A percentile compares a stretch with the other conserved stretches of the same genome.
phyloP scores from a whole-genome alignment of 2,888 invertebrate genomes.

The Orthosia incerta region DNA sequence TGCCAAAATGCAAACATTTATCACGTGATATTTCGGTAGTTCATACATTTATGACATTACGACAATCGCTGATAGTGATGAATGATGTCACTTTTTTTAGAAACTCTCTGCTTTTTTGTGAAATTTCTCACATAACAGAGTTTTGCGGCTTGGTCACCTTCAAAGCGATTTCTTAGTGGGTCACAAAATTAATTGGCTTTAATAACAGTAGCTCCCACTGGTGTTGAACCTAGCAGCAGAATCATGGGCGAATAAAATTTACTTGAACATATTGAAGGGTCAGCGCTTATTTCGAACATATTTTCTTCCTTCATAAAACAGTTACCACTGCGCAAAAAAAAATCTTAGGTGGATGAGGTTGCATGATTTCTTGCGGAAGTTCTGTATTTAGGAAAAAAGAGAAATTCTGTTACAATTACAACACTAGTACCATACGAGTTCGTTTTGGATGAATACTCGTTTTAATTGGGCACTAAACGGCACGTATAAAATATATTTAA shows the following conservation, averaged over 20 bases:
- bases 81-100: too few relatives aligned
- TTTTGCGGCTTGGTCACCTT: too few relatives aligned
- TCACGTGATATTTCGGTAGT: too few relatives aligned
- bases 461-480: constrained; percentile 50
- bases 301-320: too few relatives aligned
- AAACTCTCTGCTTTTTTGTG: too few relatives aligned
- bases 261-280: neutral
- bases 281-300: too few relatives aligned
- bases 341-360: neutral
- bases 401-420: neutral
- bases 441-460: constrained; percentile 35
- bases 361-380: neutral
- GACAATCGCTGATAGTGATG: too few relatives aligned
- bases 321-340: too few relatives aligned
- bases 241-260: neutral
- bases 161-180: neutral
- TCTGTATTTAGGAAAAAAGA: neutral
- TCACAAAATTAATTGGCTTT: neutral
- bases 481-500: constrained; percentile 50
- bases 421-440: constrained; percentile 12
- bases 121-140: too few relatives aligned
- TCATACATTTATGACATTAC: too few relatives aligned
- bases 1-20: too few relatives aligned
- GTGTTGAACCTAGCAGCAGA: neutral
- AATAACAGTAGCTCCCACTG: neutral